Evolutionary conservation across 2,888 invertebrate species (phyloP).

Genomic region (Adelphocoris suturalis): DNA sequence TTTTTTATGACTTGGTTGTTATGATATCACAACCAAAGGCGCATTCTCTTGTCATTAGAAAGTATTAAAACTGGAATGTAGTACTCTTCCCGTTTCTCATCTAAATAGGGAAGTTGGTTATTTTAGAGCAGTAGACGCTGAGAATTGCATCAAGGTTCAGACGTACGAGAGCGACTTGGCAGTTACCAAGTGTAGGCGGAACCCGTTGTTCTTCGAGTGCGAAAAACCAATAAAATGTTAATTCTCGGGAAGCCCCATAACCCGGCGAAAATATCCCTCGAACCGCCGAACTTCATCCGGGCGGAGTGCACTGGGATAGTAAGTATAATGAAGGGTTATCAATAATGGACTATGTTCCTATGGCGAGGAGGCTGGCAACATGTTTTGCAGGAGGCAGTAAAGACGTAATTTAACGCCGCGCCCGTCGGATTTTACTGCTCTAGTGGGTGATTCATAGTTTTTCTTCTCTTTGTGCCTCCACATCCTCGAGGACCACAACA

Average conservation of each 20-base stretch:
- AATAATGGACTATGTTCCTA: conserved; percentile 19
- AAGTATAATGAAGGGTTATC: conserved; percentile 38
- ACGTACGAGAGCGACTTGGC: not conserved
- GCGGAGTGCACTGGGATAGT: conserved; percentile 1
- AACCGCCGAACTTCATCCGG: not conserved
- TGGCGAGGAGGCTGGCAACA: not conserved
- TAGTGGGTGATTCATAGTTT: conserved; percentile 29
- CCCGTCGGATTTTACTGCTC: conserved; percentile 5
- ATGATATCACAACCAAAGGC: too few relatives aligned
- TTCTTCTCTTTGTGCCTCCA: conserved; percentile 5
- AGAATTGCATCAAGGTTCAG: not conserved
- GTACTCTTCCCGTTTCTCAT: too few relatives aligned
- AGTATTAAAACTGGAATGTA: too few relatives aligned
- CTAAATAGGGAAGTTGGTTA: too few relatives aligned
- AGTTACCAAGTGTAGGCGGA: not conserved
- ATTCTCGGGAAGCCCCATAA: not conserved
- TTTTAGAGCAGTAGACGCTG: too few relatives aligned
- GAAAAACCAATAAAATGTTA: conserved; percentile 27
- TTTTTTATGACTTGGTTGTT: too few relatives aligned
- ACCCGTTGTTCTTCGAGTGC: not conserved
- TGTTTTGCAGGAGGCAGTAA: conserved; percentile 12
- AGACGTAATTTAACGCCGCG: conserved; percentile 30
- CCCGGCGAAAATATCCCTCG: not conserved
- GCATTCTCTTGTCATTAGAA: too few relatives aligned
- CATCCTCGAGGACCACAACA: not conserved